Percentiles rank a stretch among this genome's conserved stretches.
These are phyloP conservation scores for Elephas maximus DNA, from an alignment of 2,113 vertebrate species.

Conservation along the genomic window DNA sequence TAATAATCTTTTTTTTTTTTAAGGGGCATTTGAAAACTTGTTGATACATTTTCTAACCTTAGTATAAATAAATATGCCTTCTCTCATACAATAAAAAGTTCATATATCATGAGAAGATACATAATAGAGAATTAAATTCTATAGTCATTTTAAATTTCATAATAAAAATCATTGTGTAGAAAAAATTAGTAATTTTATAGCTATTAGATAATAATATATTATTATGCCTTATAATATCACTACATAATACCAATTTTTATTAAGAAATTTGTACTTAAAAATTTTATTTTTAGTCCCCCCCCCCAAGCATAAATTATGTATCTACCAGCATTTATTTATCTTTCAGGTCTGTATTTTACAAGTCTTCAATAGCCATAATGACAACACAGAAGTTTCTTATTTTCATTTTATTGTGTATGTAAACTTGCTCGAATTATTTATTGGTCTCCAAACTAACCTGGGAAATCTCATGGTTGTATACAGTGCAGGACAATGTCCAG, in stretches of 20 bases:
- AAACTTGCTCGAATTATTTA: constrained; percentile 3
- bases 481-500: not conserved
- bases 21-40: not conserved
- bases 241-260: not conserved
- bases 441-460: not conserved
- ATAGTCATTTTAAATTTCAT: not conserved
- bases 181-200: not conserved
- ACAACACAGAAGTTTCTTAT: not conserved
- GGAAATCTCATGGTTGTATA: not conserved
- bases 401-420: not conserved
- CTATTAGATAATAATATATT: not conserved
- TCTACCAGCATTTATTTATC: not conserved
- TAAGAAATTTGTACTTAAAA: not conserved
- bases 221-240: not conserved
- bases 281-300: not conserved
- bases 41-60: not conserved
- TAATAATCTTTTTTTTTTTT: not conserved
- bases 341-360: not conserved
- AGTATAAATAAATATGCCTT: not conserved
- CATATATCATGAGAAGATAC: not conserved
- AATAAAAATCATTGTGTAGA: not conserved
- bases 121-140: not conserved
- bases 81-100: not conserved
- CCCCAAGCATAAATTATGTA: not conserved
- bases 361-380: not conserved